Base-by-base conservation (phyloP, 2,888 invertebrate genomes). In the Tiliacea aurago region DNA sequence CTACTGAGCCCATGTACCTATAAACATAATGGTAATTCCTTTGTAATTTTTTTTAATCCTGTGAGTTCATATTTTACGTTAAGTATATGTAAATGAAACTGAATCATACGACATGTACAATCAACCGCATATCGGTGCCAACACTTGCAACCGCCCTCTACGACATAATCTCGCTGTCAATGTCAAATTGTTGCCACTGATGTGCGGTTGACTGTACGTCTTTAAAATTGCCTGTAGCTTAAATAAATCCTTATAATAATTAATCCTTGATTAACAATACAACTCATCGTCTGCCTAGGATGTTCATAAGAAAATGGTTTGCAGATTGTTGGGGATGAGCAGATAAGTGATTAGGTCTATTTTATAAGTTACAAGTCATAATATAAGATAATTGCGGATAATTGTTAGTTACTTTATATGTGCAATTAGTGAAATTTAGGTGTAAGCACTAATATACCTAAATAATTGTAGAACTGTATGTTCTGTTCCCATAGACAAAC, bases 1-100 rank as follows among this genome's bases (percentile, higher is more conserved):
- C 99, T 67, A 99, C 98, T 0, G 99, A 99, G 1, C 99, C 99
- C 92, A 99, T 97, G 94, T 99, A 99, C 64, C 96, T 96, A 82
- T 13, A 70, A 75, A 43, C 69, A 81, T 66, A 72, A 13, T 68
- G 63, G n/a, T 23, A 45, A 9, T 47, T 68, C 1, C 0, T 37
- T 59, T 59, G 13, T 45, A 3, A 13, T n/a, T 45, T 45, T 51
- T 70, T 23, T 0, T 37, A 3, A 43, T 6, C 15, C 20, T 1
- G 11, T 28, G 1, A 18, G 11, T 51, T 51, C 1, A 28, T 15
- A 28, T 45, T 28, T 13, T 20, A 58, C 33, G 11, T 28, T 43
- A n/a, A n/a, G n/a, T 41, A 0, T 4, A 5, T 37, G 41, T 41
- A 43, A 23, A 43, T 23, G 11, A 62, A 28, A 62, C 45, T 45